phyloP scores from a whole-genome alignment of 2,888 invertebrate genomes.

The Brenthis ino region DNA sequence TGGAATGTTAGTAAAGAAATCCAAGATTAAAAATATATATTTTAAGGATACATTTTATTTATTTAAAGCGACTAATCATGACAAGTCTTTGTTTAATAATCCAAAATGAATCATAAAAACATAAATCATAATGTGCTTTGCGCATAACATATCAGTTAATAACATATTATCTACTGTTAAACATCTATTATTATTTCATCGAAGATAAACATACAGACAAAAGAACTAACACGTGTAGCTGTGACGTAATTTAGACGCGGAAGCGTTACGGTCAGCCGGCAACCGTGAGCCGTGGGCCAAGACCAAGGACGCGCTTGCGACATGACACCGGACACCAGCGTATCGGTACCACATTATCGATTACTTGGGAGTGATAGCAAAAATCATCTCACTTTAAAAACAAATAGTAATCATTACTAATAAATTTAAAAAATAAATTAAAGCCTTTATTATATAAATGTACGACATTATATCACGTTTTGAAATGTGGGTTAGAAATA shows the following conservation, averaged over 20 bases:
- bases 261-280: conserved; percentile 67
- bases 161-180: too few species aligned
- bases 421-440: not conserved
- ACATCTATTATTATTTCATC: too few species aligned
- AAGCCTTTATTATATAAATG: too few species aligned
- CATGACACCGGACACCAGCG: conserved; percentile 58
- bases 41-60: too few species aligned
- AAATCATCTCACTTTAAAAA: not conserved
- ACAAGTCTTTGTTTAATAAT: too few species aligned
- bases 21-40: not conserved
- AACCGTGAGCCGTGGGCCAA: conserved; percentile 47
- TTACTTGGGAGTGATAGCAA: conserved; percentile 26
- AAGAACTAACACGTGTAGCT: conserved; percentile 35
- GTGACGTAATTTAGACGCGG: conserved; percentile 64
- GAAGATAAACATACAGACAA: conserved; percentile 28
- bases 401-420: too few species aligned
- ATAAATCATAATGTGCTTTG: too few species aligned
- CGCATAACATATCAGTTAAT: too few species aligned
- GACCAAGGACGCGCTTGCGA: conserved; percentile 68
- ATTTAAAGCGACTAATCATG: too few species aligned
- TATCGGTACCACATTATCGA: conserved; percentile 41
- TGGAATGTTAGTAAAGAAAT: not conserved
- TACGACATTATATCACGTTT: too few species aligned
- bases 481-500: too few species aligned
- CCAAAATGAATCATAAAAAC: too few species aligned